Conservation (phyloP, 1,140 invertebrate species). For the Macrobrachium nipponense region DNA sequence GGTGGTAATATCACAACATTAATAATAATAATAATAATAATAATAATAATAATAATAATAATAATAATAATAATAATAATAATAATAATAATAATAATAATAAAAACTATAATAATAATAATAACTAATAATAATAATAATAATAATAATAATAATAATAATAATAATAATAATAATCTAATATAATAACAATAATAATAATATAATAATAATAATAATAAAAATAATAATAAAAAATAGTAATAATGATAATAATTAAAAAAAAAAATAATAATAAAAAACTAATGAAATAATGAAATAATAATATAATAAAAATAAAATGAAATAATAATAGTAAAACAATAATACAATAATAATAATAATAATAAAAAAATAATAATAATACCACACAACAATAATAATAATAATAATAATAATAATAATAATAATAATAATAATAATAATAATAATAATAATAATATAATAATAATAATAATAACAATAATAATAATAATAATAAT, state of each 20-base stretch:
- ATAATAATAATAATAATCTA: too few species aligned
- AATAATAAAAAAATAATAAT: constrained; percentile 1
- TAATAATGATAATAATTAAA: not conserved
- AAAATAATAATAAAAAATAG: not conserved
- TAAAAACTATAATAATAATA: not conserved
- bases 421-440: not conserved
- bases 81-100: not conserved
- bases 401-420: not conserved
- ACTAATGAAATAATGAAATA: not conserved
- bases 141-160: too few species aligned
- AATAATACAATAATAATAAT: not conserved
- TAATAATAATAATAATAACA: too few species aligned
- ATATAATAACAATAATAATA: too few species aligned
- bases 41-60: not conserved
- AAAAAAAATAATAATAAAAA: not conserved
- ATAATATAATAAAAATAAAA: not conserved
- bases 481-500: too few species aligned
- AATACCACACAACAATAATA: not conserved
- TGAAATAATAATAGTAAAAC: not conserved
- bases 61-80: not conserved
- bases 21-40: constrained; percentile 3
- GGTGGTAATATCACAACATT: not conserved
- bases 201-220: too few species aligned
- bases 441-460: not conserved
- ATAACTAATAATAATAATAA: too few species aligned